Conservation (phyloP, 2,797 vertebrate species). For the Scolopax rusticola region DNA sequence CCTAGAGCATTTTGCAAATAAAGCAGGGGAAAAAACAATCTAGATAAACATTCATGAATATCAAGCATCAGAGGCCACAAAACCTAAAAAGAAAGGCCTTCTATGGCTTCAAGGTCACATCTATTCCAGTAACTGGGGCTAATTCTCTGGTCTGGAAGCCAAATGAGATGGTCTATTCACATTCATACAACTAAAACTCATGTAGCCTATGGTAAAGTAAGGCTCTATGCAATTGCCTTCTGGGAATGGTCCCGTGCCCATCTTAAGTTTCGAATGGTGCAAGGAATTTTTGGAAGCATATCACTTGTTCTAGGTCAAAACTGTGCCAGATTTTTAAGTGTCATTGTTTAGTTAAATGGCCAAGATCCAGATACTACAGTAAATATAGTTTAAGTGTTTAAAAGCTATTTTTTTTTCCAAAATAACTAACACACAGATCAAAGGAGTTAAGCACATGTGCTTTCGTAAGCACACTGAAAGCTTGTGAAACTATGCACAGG, state of each 20-base stretch:
- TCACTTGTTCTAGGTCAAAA: neutral
- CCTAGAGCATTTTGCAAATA: neutral
- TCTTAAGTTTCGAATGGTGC: neutral
- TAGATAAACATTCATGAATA: neutral
- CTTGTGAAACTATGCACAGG: neutral
- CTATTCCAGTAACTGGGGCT: neutral
- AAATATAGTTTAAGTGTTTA: neutral
- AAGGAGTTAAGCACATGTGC: neutral
- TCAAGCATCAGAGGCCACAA: neutral
- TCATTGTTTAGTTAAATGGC: neutral
- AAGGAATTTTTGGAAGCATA: neutral
- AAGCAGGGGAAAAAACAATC: neutral
- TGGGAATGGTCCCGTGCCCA: neutral
- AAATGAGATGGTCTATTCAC: neutral
- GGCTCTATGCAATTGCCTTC: neutral
- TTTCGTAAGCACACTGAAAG: neutral
- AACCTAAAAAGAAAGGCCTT: neutral
- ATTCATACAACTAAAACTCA: neutral
- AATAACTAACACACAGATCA: neutral
- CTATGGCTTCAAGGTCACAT: neutral
- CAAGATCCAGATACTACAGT: neutral
- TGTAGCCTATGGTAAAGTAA: neutral
- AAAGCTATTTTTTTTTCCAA: neutral
- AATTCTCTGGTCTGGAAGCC: neutral
- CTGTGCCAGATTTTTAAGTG: neutral